Conservation (phyloP, 1,140 invertebrate genomes). For the Ctenoplectra terminalis region DNA sequence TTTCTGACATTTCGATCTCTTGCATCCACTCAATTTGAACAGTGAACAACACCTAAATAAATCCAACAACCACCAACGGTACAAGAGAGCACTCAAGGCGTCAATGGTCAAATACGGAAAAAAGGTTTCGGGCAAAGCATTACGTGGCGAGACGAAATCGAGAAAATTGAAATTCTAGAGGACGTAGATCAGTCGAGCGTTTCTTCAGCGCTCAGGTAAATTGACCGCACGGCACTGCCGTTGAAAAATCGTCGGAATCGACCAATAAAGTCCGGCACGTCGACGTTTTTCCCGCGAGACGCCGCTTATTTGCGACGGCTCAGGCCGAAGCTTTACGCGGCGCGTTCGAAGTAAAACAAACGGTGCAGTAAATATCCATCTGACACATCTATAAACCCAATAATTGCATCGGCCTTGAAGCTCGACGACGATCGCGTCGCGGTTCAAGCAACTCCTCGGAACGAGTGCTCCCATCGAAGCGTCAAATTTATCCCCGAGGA, state of each 20-base stretch:
- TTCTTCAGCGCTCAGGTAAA: background rate
- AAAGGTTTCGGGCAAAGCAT: no score
- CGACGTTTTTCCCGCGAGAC: background rate
- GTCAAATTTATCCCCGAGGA: constrained; percentile 49
- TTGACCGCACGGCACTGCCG: background rate
- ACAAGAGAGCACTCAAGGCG: no score
- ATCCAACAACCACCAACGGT: no score
- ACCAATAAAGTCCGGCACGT: constrained; percentile 10
- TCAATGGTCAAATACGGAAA: background rate
- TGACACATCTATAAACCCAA: constrained; percentile 62
- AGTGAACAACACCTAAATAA: no score
- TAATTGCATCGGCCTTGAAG: constrained; percentile 61
- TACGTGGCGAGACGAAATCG: background rate
- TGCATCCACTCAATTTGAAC: no score
- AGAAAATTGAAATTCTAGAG: no score
- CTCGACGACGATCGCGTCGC: constrained; percentile 37
- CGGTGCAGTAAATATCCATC: constrained; percentile 61
- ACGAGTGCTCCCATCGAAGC: constrained; percentile 38
- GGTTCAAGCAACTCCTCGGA: constrained; percentile 50
- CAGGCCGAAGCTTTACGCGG: background rate
- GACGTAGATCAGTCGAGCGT: no score
- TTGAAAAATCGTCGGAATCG: background rate
- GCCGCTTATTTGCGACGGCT: constrained; percentile 19
- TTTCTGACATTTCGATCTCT: no score
- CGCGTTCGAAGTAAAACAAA: constrained; percentile 42